phyloP scores from a whole-genome alignment of 2,113 vertebrate species.

The Mungos mungo region DNA sequence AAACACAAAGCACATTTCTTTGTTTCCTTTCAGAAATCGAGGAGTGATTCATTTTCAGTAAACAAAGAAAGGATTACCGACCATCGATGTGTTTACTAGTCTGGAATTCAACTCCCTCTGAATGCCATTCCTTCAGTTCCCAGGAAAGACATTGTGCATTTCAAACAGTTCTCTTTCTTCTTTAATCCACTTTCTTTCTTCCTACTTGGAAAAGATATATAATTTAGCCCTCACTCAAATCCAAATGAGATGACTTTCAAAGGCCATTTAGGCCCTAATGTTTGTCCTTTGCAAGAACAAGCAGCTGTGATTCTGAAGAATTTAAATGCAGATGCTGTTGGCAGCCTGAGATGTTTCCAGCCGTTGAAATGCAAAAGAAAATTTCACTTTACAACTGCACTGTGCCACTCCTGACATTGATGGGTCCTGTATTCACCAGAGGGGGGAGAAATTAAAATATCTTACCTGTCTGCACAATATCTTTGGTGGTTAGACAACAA shows the following conservation, averaged over 20 bases:
- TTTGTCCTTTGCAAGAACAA: conserved; percentile 67
- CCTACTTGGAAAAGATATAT: conserved; percentile 36
- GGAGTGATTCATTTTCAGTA: conserved; percentile 71
- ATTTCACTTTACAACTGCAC: conserved; percentile 59
- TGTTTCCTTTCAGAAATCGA: conserved; percentile 73
- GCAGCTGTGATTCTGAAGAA: conserved; percentile 57
- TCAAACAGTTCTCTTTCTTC: conserved; percentile 75
- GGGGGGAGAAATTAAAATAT: conserved; percentile 62
- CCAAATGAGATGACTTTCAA: conserved; percentile 66
- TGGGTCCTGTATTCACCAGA: conserved; percentile 45
- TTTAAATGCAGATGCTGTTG: conserved; percentile 57
- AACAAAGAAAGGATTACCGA: conserved; percentile 78
- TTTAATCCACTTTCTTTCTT: conserved; percentile 63
- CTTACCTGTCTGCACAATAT: conserved; percentile 52
- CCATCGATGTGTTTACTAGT: conserved; percentile 60
- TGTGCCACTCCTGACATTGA: neutral
- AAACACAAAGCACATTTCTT: conserved; percentile 59
- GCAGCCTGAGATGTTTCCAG: conserved; percentile 52
- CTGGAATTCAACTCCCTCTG: conserved; percentile 66
- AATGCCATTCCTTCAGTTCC: conserved; percentile 32
- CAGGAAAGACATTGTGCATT: conserved; percentile 62
- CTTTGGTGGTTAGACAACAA: conserved; percentile 56
- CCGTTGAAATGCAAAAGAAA: conserved; percentile 54
- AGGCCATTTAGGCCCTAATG: conserved; percentile 20
- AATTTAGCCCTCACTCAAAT: conserved; percentile 66